Evolutionary conservation across 37 sponge, comb jelly and placozoan genomes (phyloP), one percentile per base, ranked within the genome.

Genomic region (Crambe crambe): DNA sequence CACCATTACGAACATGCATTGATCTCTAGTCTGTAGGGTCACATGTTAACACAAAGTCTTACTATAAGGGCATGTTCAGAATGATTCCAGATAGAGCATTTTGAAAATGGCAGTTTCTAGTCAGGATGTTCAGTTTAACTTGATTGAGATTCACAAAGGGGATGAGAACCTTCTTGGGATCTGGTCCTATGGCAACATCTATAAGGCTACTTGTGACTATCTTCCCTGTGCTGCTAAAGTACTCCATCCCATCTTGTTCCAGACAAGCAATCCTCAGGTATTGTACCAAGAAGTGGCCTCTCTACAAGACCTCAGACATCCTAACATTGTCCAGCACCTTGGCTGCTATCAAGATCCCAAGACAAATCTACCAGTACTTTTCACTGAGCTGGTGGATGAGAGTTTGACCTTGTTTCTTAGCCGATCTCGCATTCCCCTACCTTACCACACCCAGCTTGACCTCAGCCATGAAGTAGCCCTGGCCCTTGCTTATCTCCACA

Each of bases 331-430:
- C 40, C 81, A 70, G 61, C 70, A 70, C 29, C 59, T 80, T 23
- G 81, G 81, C n/a, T 26, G 5, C 17, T 80, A 58, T 32, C 70
- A 37, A 56, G 81, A 80, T 25, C 71, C 71, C 68, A 58, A 69
- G 0, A 57, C 57, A 35, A 25, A 36, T 29, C 72, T 58, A 4
- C 75, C 77, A n/a, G 44, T 84, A 20, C 71, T 84, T 22, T 54
- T 76, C 23, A 76, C 76, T 71, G 85, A 84, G 61, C 61, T 84
- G 32, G 76, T 84, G 77, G 77, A 84, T 32, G 85, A 84, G 61
- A 84, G 77, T 77, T 38, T 84, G 61, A 84, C 85, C 20, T 31
- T 18, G 22, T 84, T 77, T 44, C 58, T 84, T 5, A 72, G 76
- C 29, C 3, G 42, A 27, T 64, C 68, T 3, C 40, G 47, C 2